phyloP scores from a whole-genome alignment of 2,888 invertebrate species.

The Dryadula phaetusa region DNA sequence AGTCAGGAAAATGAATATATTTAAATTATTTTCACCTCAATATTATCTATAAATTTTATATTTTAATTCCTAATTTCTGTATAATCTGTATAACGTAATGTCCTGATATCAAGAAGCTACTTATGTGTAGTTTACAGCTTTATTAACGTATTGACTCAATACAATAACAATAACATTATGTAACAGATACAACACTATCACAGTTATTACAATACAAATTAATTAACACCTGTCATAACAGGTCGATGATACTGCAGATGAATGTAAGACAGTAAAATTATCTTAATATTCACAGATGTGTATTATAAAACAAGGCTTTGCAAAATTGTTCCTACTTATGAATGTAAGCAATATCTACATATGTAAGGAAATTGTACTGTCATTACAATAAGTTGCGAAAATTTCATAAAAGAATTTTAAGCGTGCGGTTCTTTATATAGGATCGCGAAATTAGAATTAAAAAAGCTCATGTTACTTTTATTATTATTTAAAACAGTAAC shows the following conservation, averaged over 20 bases:
- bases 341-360: no score
- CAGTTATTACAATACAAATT: conserved; percentile 13
- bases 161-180: conserved; percentile 13
- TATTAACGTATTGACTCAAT: conserved; percentile 7
- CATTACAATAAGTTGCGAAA: no score
- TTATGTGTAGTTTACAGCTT: background rate
- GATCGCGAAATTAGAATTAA: no score
- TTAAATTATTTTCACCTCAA: no score
- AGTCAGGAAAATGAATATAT: no score
- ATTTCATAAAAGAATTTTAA: no score
- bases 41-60: no score
- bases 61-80: conserved; percentile 5
- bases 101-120: background rate
- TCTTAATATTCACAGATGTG: background rate
- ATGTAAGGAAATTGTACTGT: no score
- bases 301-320: background rate
- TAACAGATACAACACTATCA: conserved; percentile 7
- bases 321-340: no score
- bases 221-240: conserved; percentile 17
- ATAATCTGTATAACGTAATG: background rate
- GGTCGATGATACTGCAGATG: background rate
- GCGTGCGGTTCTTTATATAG: no score
- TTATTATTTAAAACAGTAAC: no score
- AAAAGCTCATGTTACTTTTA: no score
- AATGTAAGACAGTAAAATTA: background rate